Conservation (phyloP, 2,113 vertebrate species). For the Pterophyllum scalare region DNA sequence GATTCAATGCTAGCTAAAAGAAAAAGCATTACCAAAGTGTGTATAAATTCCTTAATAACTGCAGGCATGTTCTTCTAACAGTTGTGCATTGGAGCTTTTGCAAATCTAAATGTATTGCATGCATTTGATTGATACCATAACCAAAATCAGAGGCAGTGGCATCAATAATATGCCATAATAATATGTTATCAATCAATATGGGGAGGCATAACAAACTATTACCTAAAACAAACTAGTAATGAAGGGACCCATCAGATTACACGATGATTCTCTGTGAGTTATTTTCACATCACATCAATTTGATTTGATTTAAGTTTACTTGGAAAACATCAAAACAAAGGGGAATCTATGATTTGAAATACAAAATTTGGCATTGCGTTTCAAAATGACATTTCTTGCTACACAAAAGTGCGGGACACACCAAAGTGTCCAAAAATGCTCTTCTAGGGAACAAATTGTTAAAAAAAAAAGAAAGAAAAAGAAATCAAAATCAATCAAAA, state of each 20-base stretch:
- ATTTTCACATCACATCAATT: neutral
- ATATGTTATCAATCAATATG: neutral
- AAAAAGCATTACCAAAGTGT: neutral
- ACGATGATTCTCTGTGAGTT: neutral
- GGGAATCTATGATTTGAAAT: neutral
- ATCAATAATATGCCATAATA: neutral
- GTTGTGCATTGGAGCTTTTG: neutral
- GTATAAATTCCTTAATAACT: neutral
- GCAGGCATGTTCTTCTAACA: neutral
- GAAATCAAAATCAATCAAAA: neutral
- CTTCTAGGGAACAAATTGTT: neutral
- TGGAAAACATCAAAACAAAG: slow-evolving; percentile 1
- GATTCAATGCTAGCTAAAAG: neutral
- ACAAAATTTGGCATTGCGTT: neutral
- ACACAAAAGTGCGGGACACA: neutral
- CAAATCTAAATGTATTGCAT: neutral
- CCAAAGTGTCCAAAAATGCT: neutral
- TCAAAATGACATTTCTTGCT: neutral
- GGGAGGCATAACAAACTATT: neutral
- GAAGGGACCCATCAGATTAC: neutral
- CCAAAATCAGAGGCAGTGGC: neutral
- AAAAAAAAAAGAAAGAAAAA: neutral
- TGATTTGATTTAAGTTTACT: slow-evolving; percentile 3
- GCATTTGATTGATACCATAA: neutral
- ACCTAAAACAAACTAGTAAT: neutral